These are phyloP conservation scores for Anguilla megastoma DNA, from an alignment of 2,797 vertebrate species.

Conservation along the genomic window DNA sequence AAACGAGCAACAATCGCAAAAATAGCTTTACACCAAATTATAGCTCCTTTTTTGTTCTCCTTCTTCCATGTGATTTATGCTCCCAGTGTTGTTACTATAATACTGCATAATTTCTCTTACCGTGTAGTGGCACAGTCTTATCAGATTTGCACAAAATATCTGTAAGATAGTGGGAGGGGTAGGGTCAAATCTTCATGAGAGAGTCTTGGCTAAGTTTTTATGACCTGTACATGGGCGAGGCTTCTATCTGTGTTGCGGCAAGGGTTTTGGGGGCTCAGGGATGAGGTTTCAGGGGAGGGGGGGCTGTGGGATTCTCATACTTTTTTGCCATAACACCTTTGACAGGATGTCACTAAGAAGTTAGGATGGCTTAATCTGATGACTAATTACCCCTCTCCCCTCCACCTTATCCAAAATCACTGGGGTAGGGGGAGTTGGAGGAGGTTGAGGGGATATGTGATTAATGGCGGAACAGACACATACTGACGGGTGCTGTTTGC, in stretches of 20 bases:
- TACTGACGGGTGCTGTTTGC: slow-evolving; percentile 73
- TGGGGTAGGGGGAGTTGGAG: slow-evolving; percentile 51
- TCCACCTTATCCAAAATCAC: slow-evolving; percentile 51
- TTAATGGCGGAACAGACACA: slow-evolving; percentile 71
- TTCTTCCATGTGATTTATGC: too few relatives aligned
- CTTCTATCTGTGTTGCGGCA: slow-evolving; percentile 29
- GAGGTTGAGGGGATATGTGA: slow-evolving; percentile 58
- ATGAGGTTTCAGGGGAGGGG: neutral
- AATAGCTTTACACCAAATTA: neutral
- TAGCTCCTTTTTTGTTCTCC: too few relatives aligned
- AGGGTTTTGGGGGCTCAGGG: slow-evolving; percentile 40
- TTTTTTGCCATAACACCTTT: slow-evolving; percentile 54
- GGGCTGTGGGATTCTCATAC: slow-evolving; percentile 17
- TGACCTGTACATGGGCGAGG: slow-evolving; percentile 27
- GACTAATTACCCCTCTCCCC: slow-evolving; percentile 59
- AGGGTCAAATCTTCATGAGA: slow-evolving; percentile 39
- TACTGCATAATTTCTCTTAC: too few relatives aligned
- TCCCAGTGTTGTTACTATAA: too few relatives aligned
- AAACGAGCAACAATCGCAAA: neutral
- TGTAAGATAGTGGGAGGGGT: slow-evolving; percentile 7
- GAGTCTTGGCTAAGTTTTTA: slow-evolving; percentile 26
- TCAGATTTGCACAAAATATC: too few relatives aligned
- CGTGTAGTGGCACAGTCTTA: too few relatives aligned
- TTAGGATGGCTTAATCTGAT: slow-evolving; percentile 56
- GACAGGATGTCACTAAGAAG: slow-evolving; percentile 62